Evolutionary conservation across 1,140 invertebrate genomes (phyloP).

Genomic region (Hycleus cichorii): DNA sequence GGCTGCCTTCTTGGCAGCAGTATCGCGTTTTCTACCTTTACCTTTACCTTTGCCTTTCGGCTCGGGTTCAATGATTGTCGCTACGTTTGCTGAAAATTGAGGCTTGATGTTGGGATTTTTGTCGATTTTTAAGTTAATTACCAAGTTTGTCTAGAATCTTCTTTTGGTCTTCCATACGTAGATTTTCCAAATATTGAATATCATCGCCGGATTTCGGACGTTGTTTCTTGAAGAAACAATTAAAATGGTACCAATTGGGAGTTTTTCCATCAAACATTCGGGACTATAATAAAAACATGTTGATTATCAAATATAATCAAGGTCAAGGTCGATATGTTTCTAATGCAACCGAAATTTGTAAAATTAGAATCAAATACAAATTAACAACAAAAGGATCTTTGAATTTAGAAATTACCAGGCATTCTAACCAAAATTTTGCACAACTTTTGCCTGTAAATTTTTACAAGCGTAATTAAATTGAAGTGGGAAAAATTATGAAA

Average conservation of each 20-base stretch:
- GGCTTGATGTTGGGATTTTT: not conserved
- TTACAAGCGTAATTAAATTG: no score
- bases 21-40: slow-evolving; percentile 41
- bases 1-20: slow-evolving; percentile 31
- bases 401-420: not conserved
- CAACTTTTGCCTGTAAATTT: no score
- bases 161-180: slow-evolving; percentile 83
- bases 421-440: not conserved
- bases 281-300: slow-evolving; percentile 54
- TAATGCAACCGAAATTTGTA: not conserved
- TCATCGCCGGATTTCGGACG: slow-evolving; percentile 65
- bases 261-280: slow-evolving; percentile 85
- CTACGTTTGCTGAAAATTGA: slow-evolving; percentile 4
- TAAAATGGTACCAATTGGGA: slow-evolving; percentile 82
- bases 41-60: slow-evolving; percentile 33
- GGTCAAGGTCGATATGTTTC: not conserved
- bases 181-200: slow-evolving; percentile 75
- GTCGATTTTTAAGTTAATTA: slow-evolving; percentile 36
- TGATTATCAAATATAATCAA: not conserved
- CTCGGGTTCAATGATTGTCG: slow-evolving; percentile 19
- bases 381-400: no score
- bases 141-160: slow-evolving; percentile 68
- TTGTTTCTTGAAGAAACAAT: slow-evolving; percentile 84
- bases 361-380: not conserved
- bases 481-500: no score